A percentile compares a stretch with the other conserved stretches of the same genome.
These are phyloP conservation scores for Vultur gryphus DNA, from an alignment of 2,797 vertebrate genomes.

Conservation along the genomic window DNA sequence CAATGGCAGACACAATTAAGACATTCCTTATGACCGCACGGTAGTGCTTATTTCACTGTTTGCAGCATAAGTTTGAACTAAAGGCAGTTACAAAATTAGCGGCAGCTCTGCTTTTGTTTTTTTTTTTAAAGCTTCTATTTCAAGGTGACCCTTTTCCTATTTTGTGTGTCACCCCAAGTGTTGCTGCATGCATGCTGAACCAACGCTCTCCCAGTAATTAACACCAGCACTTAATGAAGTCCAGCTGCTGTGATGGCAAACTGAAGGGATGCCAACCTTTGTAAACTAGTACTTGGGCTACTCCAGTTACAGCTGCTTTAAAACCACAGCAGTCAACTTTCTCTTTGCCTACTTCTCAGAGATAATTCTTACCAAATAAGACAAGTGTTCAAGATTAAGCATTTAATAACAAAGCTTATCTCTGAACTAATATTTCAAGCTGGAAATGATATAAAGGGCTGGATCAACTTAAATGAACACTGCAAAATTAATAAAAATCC, in stretches of 20 bases:
- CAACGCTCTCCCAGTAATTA: conserved; percentile 91
- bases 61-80: neutral
- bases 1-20: neutral
- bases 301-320: conserved; percentile 29
- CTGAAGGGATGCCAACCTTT: conserved; percentile 83
- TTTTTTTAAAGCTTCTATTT: conserved; percentile 71
- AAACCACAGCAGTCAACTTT: conserved; percentile 31
- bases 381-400: conserved; percentile 49
- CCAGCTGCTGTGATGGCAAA: conserved; percentile 90
- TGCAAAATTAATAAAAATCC: conserved; percentile 48
- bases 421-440: conserved; percentile 51
- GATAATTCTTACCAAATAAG: conserved; percentile 53
- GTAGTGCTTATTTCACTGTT: neutral
- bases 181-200: conserved; percentile 74
- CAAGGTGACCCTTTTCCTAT: conserved; percentile 83
- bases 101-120: neutral
- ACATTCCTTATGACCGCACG: neutral
- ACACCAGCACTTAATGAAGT: conserved; percentile 96
- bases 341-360: conserved; percentile 43
- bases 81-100: neutral
- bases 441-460: conserved; percentile 16
- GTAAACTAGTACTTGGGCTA: conserved; percentile 48
- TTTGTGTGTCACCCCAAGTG: conserved; percentile 76
- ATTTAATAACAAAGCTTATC: conserved; percentile 58
- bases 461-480: conserved; percentile 38